These are phyloP conservation scores for Cydia splendana DNA, from an alignment of 1,140 invertebrate species.

Conservation along the genomic window DNA sequence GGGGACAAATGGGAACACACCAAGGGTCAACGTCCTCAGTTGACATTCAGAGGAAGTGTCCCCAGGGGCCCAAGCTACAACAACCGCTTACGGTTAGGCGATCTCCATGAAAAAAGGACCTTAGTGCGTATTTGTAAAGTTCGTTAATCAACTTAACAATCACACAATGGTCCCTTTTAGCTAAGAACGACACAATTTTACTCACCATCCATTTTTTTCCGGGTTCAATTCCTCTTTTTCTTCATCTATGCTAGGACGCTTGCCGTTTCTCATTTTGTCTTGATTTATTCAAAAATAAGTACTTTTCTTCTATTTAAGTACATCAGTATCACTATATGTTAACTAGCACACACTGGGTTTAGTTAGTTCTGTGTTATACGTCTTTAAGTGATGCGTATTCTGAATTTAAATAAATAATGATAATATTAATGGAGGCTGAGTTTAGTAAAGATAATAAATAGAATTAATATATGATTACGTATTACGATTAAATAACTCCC, in stretches of 20 bases:
- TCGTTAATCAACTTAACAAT: too few species aligned
- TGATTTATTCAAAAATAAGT: conserved; percentile 30
- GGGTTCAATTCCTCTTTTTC: conserved; percentile 64
- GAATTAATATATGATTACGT: not conserved
- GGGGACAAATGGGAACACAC: too few species aligned
- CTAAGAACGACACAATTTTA: conserved; percentile 13
- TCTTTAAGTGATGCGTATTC: not conserved
- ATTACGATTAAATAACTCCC: too few species aligned
- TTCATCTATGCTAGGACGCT: conserved; percentile 44
- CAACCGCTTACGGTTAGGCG: too few species aligned
- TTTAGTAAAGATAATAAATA: not conserved
- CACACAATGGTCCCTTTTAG: too few species aligned
- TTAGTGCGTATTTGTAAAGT: too few species aligned
- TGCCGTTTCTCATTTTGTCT: conserved; percentile 45
- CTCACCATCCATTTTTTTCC: conserved; percentile 60
- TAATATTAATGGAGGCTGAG: not conserved
- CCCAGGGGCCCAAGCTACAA: too few species aligned
- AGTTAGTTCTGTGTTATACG: conserved; percentile 25
- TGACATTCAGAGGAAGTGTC: too few species aligned
- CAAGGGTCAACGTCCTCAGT: too few species aligned
- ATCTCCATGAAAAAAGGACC: too few species aligned
- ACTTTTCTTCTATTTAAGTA: not conserved
- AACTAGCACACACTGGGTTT: conserved; percentile 2
- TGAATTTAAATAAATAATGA: not conserved
- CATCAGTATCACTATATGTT: not conserved